Evolutionary conservation across 2,888 invertebrate species (phyloP), one percentile per base, ranked within the genome.

Genomic region (Eubasilissa splendida): DNA sequence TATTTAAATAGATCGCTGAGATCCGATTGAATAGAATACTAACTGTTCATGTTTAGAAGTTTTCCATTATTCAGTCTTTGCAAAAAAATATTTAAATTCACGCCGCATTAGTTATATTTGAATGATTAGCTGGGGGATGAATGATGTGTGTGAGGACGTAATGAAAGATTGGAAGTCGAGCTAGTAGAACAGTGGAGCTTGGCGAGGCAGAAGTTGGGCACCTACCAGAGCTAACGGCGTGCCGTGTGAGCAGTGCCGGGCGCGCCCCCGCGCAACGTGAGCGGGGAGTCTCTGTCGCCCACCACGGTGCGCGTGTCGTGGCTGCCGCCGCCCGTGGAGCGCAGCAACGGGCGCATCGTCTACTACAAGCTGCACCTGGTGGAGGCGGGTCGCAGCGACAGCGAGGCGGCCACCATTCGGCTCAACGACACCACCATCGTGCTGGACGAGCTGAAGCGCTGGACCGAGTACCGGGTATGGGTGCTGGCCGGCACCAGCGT

Each of bases 391-490:
- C 92, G 94, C 86, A 95, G 95, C 84, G 96, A 96, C 89, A 95
- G 95, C 84, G 96, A 97, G 88, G 96, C 96, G 76, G 93, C 93
- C 81, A 93, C 95, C 87, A 93, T 94, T 89, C 95, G 92, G 87
- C 93, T 95, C 87, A 96, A 95, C 90, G 92, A 92, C 87, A 96
- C 96, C 83, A 92, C 92, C 87, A 95, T 96, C 90, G 91, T 95
- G 84, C 92, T 98, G 90, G 96, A 96, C 88, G 96, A 97, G 89
- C 93, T 99, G 87, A 95, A 95, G 88, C 95, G 96, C 84, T 99
- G 97, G 97, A 98, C 98, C 82, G 95, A 96, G 89, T 99, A 99
- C 92, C 95, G 97, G 89, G 95, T 99, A 87, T 97, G 97, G 97
- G 96, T 99, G 87, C 92, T 97, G 85, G 99, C 99, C 84, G 97